Evolutionary conservation across 2,797 vertebrate species (phyloP), one percentile per base, ranked within the genome.

Genomic region (Xiphorhynchus erythropygius): DNA sequence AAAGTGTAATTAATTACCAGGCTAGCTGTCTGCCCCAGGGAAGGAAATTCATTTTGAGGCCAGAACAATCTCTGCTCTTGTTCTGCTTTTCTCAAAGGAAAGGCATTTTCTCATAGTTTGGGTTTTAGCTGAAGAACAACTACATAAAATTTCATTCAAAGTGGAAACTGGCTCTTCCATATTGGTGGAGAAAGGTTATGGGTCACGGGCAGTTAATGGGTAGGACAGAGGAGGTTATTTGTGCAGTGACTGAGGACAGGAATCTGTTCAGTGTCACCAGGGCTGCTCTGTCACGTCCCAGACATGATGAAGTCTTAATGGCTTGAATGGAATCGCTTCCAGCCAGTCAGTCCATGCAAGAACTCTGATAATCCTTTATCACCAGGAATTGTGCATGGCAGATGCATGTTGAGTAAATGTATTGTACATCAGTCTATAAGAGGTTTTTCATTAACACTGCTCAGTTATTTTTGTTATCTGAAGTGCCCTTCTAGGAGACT

Each of bases 1-100:
- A 96, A 94, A 95, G 85, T 91, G 41, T 90, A 90, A 96, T 96
- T 92, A 89, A 93, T 94, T 88, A 84, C 77, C 52, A 92, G 60
- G 39, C 64, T 30, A 91, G 62, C 56, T 62, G 16, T 56, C 81
- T 87, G 91, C 91, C 80, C 56, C 42, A 30, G 95, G 91, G 96
- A 90, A 94, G 91, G 83, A 90, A 94, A 90, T 79, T 92, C 52
- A 80, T 93, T 77, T 52, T 53, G 75, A 84, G 77, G 68, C 87
- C 3, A 5, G 65, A 92, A 93, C 87, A 92, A 77, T 96, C 84
- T 84, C 83, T 83, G 3, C 74, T 84, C 74, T 92, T 97, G 77
- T 94, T 96, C 89, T 82, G 80, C 63, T 81, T 77, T 90, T 89
- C 68, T 88, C 84, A 85, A 42, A 90, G 89, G 84, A 55, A 77